phyloP scores from a whole-genome alignment of 1,140 invertebrate genomes.

The Stegodyphus dumicola region DNA sequence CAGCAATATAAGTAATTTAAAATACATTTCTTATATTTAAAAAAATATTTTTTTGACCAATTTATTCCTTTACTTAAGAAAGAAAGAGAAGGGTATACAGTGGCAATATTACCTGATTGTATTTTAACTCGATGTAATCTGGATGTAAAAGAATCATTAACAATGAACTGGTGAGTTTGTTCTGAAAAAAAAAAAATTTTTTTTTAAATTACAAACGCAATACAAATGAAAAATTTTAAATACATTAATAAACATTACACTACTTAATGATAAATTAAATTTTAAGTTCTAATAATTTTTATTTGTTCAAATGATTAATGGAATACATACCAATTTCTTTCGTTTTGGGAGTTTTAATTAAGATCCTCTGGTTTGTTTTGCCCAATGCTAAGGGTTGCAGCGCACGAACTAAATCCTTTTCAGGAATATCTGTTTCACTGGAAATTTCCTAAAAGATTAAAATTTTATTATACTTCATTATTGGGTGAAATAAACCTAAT shows the following conservation, averaged over 20 bases:
- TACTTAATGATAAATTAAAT: not conserved
- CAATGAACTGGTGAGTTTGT: constrained; percentile 88
- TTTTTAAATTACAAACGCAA: not conserved
- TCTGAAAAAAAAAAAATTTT: constrained; percentile 71
- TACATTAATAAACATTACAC: not conserved
- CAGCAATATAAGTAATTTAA: too few species aligned
- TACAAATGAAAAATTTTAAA: not conserved
- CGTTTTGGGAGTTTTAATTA: constrained; percentile 92
- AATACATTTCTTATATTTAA: not conserved
- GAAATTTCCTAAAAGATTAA: constrained; percentile 81
- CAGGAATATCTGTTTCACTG: constrained; percentile 97
- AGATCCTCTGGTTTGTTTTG: constrained; percentile 94
- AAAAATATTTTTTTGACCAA: too few species aligned
- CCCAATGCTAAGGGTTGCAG: constrained; percentile 97
- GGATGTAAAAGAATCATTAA: constrained; percentile 98
- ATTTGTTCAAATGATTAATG: not conserved
- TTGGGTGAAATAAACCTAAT: not conserved
- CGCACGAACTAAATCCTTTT: constrained; percentile 93
- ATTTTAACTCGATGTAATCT: constrained; percentile 89
- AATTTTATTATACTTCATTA: not conserved
- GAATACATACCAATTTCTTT: constrained; percentile 83
- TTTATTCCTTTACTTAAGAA: too few species aligned
- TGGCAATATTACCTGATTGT: constrained; percentile 71
- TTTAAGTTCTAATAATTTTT: not conserved
- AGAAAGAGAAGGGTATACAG: not conserved